Base-by-base conservation (phyloP, 2,113 vertebrate genomes). In the Hippocampus barbouri region DNA sequence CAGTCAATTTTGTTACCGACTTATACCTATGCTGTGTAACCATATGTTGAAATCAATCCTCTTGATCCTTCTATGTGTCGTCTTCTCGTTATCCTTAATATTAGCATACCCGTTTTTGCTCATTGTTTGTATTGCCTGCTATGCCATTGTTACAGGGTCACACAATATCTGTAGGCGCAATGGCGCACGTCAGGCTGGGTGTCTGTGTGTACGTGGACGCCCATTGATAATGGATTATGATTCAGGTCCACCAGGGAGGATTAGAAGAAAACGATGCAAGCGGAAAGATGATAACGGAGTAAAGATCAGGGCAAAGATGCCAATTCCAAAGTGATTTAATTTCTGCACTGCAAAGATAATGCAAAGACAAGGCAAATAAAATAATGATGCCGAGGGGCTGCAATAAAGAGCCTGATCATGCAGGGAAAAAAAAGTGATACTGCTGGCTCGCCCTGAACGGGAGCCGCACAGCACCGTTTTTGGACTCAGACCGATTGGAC, bases 351-450 rank as follows among this genome's bases (percentile, higher is more conserved):
- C 75, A 76, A 79, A 73, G 74, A 73, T 1, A 65, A 72, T 34
- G 41, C 69, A 77, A 79, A 73, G 74, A 73, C 1, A 65, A 72
- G n/a, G 41, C 70, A n/a, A 66, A 43, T 2, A 23, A 75, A 73
- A n/a, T 16, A 51, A 51, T 16, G 30, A 47, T 34, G 41, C 71
- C 73, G 43, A 70, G 0, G 2, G 40, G 74, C 54, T 53, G 69
- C 53, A 66, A 79, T 47, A 63, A 72, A 75, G 80, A 72, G 77
- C 64, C 70, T 75, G 66, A 80, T 83, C 70, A 60, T 63, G 71
- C 77, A 76, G 76, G 76, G 23, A 14, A 57, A 83, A 83, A 87
- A 81, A 81, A 45, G 10, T 75, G 74, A 79, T 72, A 69, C 78
- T 78, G 76, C 67, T 43, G 41, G 47, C 20, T 70, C 59, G 15